Evolutionary conservation across 2,888 invertebrate genomes (phyloP), one percentile per base, ranked within the genome.

Genomic region (Cephonodes hylas): DNA sequence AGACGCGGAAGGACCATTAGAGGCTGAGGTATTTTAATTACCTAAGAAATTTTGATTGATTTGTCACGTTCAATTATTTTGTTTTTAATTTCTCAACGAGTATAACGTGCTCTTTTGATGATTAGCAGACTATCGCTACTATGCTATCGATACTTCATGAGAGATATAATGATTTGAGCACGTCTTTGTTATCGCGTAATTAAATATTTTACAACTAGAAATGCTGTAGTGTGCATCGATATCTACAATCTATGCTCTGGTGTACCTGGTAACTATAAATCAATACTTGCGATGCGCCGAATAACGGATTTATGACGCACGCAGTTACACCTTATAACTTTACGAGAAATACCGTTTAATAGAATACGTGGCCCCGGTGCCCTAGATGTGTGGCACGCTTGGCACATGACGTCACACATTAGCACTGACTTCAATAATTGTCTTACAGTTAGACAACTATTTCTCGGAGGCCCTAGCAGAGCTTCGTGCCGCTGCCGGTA

Each of bases 391-490:
- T 3, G 44, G 10, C 18, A 5, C 20, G 22, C 13, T 20, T 23
- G 22, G 22, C 10, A 13, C 20, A 45, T 25, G 15, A 25, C 45
- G 45, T 45, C 45, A 45, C 22, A 20, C 45, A 42, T 57, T 59
- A 38, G 38, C 38, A 38, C 38, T 38, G n/a, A 38, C n/a, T n/a
- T n/a, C 38, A 13, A 0, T 38, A 38, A 22, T 53, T 59, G 42
- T 66, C 63, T 77, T 78, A 44, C 79, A 92, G 91, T 77, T 90
- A 69, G 91, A 92, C 60, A 70, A 68, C 23, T 91, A 79, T 70
- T 91, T 84, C 71, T 75, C 88, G 42, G 91, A 91, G 70, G 76
- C 83, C 3, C 59, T 90, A 64, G 88, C 90, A 0, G 91, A 92
- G 65, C 66, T 92, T 46, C 78, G 89, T 7, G 91, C 91, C 0